Conservation (phyloP, 2,888 invertebrate genomes). For the Ormyrus pomaceus region DNA sequence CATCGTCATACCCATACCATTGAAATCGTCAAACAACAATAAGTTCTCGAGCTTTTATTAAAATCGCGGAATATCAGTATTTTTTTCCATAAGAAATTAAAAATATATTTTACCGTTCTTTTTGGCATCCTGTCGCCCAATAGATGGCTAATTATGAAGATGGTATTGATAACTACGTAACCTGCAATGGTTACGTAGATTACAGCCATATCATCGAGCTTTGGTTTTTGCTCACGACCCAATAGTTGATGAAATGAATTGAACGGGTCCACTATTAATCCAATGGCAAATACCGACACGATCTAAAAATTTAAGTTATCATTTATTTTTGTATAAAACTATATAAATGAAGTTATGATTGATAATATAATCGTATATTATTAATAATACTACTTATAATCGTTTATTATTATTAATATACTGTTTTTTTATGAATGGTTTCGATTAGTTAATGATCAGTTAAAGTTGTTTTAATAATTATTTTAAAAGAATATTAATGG, state of each 20-base stretch:
- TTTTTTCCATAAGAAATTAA: no score
- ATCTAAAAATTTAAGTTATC: conserved; percentile 74
- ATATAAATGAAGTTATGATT: no score
- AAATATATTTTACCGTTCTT: conserved; percentile 76
- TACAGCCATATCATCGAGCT: conserved; percentile 80
- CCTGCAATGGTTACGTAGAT: conserved; percentile 83
- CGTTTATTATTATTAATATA: no score
- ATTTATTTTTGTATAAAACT: no score
- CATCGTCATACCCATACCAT: not conserved
- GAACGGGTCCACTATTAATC: conserved; percentile 81
- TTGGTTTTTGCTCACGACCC: conserved; percentile 76
- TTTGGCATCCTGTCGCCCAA: conserved; percentile 82
- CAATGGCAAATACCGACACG: conserved; percentile 80
- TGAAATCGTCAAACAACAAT: not conserved
- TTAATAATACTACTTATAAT: no score
- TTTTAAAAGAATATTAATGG: no score
- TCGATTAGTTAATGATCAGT: no score
- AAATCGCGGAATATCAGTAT: no score
- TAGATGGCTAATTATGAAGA: conserved; percentile 80
- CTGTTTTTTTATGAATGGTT: no score
- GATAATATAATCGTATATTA: no score
- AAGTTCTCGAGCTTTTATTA: no score
- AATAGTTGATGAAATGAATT: conserved; percentile 70
- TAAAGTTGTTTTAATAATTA: no score
- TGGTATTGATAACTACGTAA: conserved; percentile 81